Conservation (phyloP, 2,113 vertebrate genomes). For the Fregata magnificens region DNA sequence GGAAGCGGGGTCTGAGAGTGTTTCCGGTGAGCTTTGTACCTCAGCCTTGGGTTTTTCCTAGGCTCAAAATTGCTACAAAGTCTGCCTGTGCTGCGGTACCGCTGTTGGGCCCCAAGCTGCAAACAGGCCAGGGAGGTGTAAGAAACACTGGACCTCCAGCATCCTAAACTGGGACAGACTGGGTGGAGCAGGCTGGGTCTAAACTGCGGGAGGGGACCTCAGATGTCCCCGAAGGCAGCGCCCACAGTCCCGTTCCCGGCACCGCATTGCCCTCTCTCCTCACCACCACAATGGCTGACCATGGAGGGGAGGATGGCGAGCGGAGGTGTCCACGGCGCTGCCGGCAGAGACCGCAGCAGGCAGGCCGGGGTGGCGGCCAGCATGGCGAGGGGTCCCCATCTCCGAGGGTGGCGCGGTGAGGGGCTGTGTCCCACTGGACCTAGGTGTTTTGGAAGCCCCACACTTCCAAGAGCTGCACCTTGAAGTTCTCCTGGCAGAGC, state of each 20-base stretch:
- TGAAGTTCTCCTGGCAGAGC: conserved; percentile 81
- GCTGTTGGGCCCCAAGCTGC: background rate
- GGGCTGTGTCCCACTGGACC: background rate
- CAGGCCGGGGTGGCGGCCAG: background rate
- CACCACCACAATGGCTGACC: accelerated
- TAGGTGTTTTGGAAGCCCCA: conserved; percentile 80
- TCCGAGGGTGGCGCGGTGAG: accelerated
- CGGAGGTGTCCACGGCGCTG: accelerated
- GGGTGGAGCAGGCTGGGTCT: background rate
- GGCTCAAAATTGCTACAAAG: background rate
- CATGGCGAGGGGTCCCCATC: accelerated
- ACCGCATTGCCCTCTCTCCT: no score
- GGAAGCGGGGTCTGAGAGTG: accelerated
- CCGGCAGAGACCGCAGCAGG: background rate
- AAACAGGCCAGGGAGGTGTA: background rate
- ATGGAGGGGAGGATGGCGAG: background rate
- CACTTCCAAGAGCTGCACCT: conserved; percentile 82
- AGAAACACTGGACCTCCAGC: background rate
- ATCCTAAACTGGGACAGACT: background rate
- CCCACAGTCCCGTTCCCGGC: accelerated
- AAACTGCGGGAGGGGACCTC: background rate
- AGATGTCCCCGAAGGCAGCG: background rate
- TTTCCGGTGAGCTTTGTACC: background rate
- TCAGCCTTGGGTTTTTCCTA: background rate
- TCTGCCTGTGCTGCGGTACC: background rate